Percentiles rank a stretch among this genome's conserved stretches.
Evolutionary conservation across 2,113 vertebrate species (phyloP).

Genomic region (Poeciliopsis prolifica): DNA sequence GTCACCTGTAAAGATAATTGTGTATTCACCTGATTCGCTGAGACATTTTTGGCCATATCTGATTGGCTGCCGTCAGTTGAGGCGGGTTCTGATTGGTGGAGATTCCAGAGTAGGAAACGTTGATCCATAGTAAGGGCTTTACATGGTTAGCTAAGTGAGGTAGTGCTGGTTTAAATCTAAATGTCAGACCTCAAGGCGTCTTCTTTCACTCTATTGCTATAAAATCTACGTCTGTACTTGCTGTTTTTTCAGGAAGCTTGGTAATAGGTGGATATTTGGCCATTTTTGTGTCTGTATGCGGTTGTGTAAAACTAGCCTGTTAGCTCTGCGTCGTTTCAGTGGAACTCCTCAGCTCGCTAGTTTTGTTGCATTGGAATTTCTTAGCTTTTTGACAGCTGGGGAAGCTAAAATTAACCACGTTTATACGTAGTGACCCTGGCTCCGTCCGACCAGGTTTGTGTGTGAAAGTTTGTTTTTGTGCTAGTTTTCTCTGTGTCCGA

Average conservation of each 20-base stretch:
- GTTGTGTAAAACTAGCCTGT: slow-evolving; percentile 39
- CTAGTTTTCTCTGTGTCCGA: slow-evolving; percentile 23
- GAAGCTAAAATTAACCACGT: slow-evolving; percentile 9
- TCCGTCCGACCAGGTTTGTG: neutral
- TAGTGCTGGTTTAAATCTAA: slow-evolving; percentile 16
- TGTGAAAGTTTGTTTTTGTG: slow-evolving; percentile 18
- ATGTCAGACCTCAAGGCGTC: neutral
- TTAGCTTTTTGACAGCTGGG: slow-evolving; percentile 29
- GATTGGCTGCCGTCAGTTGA: slow-evolving; percentile 69
- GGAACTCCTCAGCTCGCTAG: slow-evolving; percentile 32
- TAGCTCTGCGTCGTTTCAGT: slow-evolving; percentile 49
- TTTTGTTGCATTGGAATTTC: slow-evolving; percentile 10
- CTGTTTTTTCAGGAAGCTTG: neutral
- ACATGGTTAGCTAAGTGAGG: slow-evolving; percentile 44
- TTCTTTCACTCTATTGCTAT: neutral
- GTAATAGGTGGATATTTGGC: neutral
- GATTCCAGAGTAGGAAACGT: slow-evolving; percentile 61
- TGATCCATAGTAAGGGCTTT: slow-evolving; percentile 50
- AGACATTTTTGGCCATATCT: neutral
- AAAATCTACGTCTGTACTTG: neutral
- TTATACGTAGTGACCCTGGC: neutral
- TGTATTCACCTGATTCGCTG: slow-evolving; percentile 78
- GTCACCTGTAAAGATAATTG: slow-evolving; percentile 58
- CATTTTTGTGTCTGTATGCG: slow-evolving; percentile 1
- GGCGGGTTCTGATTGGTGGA: slow-evolving; percentile 64